Base-by-base conservation (phyloP, 37 sponge, comb jelly and placozoan genomes). In the Lycopodina hypogea region DNA sequence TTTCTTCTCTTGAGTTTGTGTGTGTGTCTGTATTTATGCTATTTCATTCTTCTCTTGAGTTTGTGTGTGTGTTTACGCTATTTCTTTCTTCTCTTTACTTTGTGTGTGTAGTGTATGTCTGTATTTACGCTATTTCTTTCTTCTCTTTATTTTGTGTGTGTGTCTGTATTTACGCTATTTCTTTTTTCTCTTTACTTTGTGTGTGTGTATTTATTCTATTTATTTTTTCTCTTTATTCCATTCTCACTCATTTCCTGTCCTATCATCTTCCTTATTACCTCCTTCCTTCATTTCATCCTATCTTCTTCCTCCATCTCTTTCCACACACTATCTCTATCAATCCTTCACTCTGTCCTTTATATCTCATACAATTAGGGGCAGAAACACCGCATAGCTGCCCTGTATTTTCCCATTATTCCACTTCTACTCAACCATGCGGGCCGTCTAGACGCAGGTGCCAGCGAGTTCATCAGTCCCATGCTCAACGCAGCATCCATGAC, bases 331-430 rank as follows among this genome's bases (percentile, higher is more conserved):
- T 29, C 33, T 35, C 40, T 50, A 50, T 68, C 60, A 52, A 18
- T 58, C 21, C 59, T 26, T 19, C 26, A 26, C 59, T 19, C 26
- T 52, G 15, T 6, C 26, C 26, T 8, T 19, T 58, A 21, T 19
- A 58, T 58, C 21, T 2, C 26, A 58, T 58, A 6, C 26, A n/a
- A 8, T 19, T 4, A 90, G 90, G 74, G 55, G 0, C 82, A 86
- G 59, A 81, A 79, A 37, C 69, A 81, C 33, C 72, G 90, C 21
- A 85, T 97, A 14, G 90, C 95, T 26, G 56, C 80, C 29, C 88
- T 97, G 45, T 97, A 87, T 84, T 74, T 97, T 26, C 98, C 98
- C 23, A 80, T 97, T 8, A 30, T 97, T 29, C 78, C 84, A 50
- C 86, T 97, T 52, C 87, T 81, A 24, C 72, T 96, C 62, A 81